Evolutionary conservation across 2,888 invertebrate species (phyloP), one percentile per base, ranked within the genome.

Genomic region (Napeogenes sylphis): DNA sequence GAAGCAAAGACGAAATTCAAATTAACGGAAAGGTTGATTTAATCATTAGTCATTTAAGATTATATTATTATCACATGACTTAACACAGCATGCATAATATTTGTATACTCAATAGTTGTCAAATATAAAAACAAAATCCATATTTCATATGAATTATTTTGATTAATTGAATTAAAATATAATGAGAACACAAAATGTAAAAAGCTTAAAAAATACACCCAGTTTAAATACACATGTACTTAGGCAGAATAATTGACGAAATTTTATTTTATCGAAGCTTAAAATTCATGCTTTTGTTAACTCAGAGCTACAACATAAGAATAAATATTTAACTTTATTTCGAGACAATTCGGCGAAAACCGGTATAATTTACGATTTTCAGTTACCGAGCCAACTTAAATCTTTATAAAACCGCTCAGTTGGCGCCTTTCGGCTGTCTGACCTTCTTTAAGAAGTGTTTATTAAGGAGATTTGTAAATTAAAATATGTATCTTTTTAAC

Each of bases 11-110:
- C 30, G 47, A 45, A 35, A 45, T 59, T 64, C 61, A 55, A 21
- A 46, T 62, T 45, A 63, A 59, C 55, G 55, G 53, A 42, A 6
- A 42, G 10, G 3, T 10, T 10, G 10, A 42, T 42, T 42, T 6
- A 42, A 42, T 10, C 8, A 10, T 10, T 10, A 1, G 4, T 42
- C 42, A 8, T 12, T 42, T 42, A 8, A 42, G 53, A 58, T 66
- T 66, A 58, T 64, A n/a, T n/a, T n/a, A n/a, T n/a, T n/a, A 62
- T 64, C 56, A 58, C 53, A 66, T 62, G 53, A 46, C 35, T 55
- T 46, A 55, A 66, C 30, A 55, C 57, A 59, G 21, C 21, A 21
- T 21, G 21, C 21, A 21, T 56, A 53, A 55, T 55, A 45, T 45
- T 55, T 45, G 56, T 51, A 45, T 58, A 5, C 35, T 42, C 47